Base-by-base conservation (phyloP, 2,888 invertebrate genomes). In the Noctuana brunneofusca region DNA sequence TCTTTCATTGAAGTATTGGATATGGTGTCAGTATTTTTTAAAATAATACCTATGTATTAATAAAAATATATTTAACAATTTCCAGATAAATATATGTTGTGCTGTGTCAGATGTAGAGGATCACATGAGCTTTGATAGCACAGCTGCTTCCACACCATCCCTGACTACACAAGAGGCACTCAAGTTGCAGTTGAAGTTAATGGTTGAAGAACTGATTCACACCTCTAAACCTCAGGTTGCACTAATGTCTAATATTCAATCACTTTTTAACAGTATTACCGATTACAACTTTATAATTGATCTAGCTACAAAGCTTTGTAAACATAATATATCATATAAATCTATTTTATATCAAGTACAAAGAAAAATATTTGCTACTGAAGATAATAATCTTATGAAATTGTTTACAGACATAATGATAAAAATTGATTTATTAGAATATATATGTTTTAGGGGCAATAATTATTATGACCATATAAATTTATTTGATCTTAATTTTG, bases 371-470 rank as follows among this genome's bases (percentile, higher is more conserved):
- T 77, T 75, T 75, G 68, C 58, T 53, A 72, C 65, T 58, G 74
- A 79, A 65, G 71, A 81, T 70, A 68, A 69, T 63, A 59, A 72
- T 55, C 66, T 80, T 4, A 75, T 79, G 5, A 70, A 73, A 64
- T 64, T 71, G 55, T 69, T 87, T 53, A 74, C 72, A 68, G 87
- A 89, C 67, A 69, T 84, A 46, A 78, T 87, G 66, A 84, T 83
- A 54, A 90, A 90, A 81, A 72, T 84, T 59, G 91, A 91, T 75
- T 75, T 91, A 58, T 68, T 86, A 55, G 91, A 91, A 72, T 90
- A 90, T 65, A 84, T 90, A 41, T 69, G 75, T 63, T 90, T 90
- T 64, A 84, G 83, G 68, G 83, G 80, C 20, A 86, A 80, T 63
- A 80, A 75, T 65, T 69, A 69, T 60, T 91, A 89, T 76, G 75